Evolutionary conservation across 2,113 vertebrate genomes (phyloP).

Genomic region (Macaca mulatta): DNA sequence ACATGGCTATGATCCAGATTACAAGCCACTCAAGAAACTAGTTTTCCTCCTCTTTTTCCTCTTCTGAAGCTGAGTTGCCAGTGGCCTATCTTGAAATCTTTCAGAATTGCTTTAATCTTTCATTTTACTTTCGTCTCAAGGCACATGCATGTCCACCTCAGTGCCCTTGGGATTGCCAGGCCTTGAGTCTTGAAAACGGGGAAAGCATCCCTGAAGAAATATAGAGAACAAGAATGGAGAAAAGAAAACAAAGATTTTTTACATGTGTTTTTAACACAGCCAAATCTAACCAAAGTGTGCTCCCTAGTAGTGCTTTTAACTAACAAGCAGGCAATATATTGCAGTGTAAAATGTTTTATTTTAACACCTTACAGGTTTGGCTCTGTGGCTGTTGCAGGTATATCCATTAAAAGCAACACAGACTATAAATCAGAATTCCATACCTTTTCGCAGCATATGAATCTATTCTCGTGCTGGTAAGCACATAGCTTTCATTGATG

Average conservation of each 20-base stretch:
- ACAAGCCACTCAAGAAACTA: conserved; percentile 64
- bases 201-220: conserved; percentile 76
- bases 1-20: conserved; percentile 77
- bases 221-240: conserved; percentile 45
- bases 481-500: conserved; percentile 81
- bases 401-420: conserved; percentile 83
- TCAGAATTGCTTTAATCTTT: conserved; percentile 84
- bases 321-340: conserved; percentile 79
- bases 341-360: conserved; percentile 82
- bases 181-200: conserved; percentile 78
- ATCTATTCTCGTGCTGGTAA: conserved; percentile 81
- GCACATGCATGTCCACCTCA: conserved; percentile 78
- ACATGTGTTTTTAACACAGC: conserved; percentile 79
- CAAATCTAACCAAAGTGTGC: conserved; percentile 71
- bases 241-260: conserved; percentile 54
- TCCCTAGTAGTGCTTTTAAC: conserved; percentile 83
- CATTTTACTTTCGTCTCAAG: conserved; percentile 82
- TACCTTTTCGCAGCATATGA: conserved; percentile 79
- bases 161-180: conserved; percentile 75
- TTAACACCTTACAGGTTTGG: conserved; percentile 81
- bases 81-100: conserved; percentile 82
- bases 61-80: conserved; percentile 73
- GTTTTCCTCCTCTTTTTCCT: conserved; percentile 49
- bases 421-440: conserved; percentile 85
- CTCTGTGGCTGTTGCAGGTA: conserved; percentile 80